Base-by-base conservation (phyloP, 2,797 vertebrate genomes). In the Gephyroberyx darwinii region DNA sequence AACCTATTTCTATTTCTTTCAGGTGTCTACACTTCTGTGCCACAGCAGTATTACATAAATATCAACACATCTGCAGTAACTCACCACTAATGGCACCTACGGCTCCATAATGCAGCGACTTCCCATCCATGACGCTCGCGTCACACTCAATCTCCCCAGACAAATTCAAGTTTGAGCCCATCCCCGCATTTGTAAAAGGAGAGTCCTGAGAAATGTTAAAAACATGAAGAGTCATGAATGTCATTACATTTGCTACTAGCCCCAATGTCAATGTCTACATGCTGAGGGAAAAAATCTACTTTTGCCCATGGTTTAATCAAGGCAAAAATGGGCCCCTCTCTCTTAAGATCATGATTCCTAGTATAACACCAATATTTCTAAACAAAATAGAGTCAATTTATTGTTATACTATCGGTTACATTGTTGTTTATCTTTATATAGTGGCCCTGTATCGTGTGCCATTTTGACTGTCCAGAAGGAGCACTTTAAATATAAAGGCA, bases 91-190 rank as follows among this genome's bases (percentile, higher is more conserved):
- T 90, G 41, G 98, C 95, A 73, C 98, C 98, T 51, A 99, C 98
- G 43, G 98, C 96, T 87, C 97, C 98, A 83, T 96, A 99, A 90
- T 97, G 96, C 83, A 99, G 88, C 3, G 98, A 96, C 84, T 98
- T 99, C 71, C 98, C 98, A 89, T 99, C 98, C 98, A 99, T 99
- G 89, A 99, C 98, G 86, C 98, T 98, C 69, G 98, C 98, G 84
- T 99, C 98, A 88, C 98, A 99, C 89, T 99, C 98, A 78, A 99
- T 98, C 91, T 99, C 95, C 74, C 98, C 98, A 26, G 96, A 93
- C 82, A 99, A 93, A 92, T 99, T 99, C 74, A 99, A 92, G 93
- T 99, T 99, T 85, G 98, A 99, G 55, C 98, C 98, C 93, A 96
- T 95, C 84, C 98, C 98, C 50, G 98, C 98, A 80, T 99, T 99